Evolutionary conservation across 2,113 vertebrate genomes (phyloP).

Genomic region (Corythaixoides concolor): DNA sequence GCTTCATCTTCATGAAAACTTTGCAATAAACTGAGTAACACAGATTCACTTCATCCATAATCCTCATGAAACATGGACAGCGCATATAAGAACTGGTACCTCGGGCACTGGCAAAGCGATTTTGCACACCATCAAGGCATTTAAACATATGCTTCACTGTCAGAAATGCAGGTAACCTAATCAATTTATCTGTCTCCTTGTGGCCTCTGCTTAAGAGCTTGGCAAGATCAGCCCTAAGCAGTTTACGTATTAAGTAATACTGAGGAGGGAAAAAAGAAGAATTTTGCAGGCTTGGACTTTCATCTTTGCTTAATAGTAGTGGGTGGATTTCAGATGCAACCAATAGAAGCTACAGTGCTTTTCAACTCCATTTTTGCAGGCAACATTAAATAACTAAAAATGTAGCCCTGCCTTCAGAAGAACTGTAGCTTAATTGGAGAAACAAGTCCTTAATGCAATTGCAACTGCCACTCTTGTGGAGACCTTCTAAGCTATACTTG

Average conservation of each 20-base stretch:
- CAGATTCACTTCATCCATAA: neutral
- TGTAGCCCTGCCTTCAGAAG: neutral
- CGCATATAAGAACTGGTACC: neutral
- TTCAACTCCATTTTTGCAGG: neutral
- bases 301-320: neutral
- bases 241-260: neutral
- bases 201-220: neutral
- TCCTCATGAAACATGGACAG: neutral
- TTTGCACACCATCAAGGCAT: neutral
- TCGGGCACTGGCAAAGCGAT: neutral
- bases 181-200: neutral
- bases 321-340: neutral
- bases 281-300: neutral
- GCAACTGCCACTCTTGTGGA: neutral
- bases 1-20: neutral
- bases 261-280: neutral
- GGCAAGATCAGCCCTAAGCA: neutral
- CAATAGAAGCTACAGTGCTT: neutral
- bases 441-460: neutral
- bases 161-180: neutral
- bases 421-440: neutral
- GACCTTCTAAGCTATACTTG: neutral
- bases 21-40: neutral
- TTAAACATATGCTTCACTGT: neutral
- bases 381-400: neutral